These are phyloP conservation scores for Cyrtonyx montezumae DNA, from an alignment of 2,113 vertebrate genomes.

Conservation along the genomic window DNA sequence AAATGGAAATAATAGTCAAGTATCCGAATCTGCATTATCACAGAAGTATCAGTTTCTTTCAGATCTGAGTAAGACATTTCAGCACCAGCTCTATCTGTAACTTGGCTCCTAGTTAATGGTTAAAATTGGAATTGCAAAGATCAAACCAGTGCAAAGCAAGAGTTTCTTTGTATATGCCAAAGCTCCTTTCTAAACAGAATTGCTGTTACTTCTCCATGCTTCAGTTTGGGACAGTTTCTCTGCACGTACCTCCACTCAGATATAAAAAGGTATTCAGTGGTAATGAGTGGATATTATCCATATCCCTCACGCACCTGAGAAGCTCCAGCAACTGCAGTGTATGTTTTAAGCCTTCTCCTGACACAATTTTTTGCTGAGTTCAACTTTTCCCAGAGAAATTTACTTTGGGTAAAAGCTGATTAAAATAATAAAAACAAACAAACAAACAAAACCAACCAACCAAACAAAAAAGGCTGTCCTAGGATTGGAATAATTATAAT, in stretches of 20 bases:
- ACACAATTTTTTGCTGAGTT: neutral
- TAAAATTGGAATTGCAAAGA: neutral
- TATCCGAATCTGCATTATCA: slow-evolving; percentile 32
- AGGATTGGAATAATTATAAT: neutral
- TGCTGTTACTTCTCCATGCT: neutral
- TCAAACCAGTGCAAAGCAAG: neutral
- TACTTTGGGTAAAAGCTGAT: neutral
- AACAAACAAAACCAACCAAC: too few species aligned
- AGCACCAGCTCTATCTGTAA: slow-evolving; percentile 6
- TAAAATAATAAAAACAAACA: neutral
- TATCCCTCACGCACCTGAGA: neutral
- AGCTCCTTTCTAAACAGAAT: slow-evolving; percentile 22
- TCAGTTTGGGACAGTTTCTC: neutral
- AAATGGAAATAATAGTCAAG: slow-evolving; percentile 42
- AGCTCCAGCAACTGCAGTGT: neutral
- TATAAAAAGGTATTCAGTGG: neutral
- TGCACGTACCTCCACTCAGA: neutral
- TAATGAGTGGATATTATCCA: neutral
- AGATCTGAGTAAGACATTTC: slow-evolving; percentile 12
- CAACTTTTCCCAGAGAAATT: neutral
- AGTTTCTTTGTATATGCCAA: neutral
- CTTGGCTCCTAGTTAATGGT: neutral
- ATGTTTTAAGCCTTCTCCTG: neutral
- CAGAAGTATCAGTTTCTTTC: slow-evolving; percentile 19
- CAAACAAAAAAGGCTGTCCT: neutral